These are phyloP conservation scores for Drosophila ustulata DNA, from an alignment of 2,888 invertebrate genomes.

Conservation along the genomic window DNA sequence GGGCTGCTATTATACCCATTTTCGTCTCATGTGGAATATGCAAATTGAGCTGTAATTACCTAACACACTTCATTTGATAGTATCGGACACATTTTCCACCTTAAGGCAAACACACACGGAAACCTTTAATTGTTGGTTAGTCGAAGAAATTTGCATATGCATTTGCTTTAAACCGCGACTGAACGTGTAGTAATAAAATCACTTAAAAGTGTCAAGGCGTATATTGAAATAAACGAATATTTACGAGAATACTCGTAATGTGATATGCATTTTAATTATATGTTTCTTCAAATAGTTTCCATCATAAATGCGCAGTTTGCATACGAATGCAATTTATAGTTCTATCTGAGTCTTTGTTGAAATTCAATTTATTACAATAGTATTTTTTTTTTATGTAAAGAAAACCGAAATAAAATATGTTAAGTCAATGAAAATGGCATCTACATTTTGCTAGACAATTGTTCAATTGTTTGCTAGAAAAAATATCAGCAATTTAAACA, in stretches of 20 bases:
- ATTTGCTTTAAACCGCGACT: conserved; percentile 41
- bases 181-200: conserved; percentile 69
- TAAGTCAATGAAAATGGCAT: too few relatives aligned
- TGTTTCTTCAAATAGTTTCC: too few relatives aligned
- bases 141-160: conserved; percentile 59
- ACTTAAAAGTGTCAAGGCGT: conserved; percentile 65
- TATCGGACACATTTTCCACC: conserved; percentile 35
- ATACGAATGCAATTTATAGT: too few relatives aligned
- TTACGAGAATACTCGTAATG: conserved; percentile 1
- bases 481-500: too few relatives aligned
- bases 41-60: conserved; percentile 71
- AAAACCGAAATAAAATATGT: too few relatives aligned
- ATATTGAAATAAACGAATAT: conserved; percentile 57
- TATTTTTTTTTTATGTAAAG: too few relatives aligned
- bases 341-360: too few relatives aligned
- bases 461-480: too few relatives aligned
- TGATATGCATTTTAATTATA: background rate
- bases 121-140: conserved; percentile 22
- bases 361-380: too few relatives aligned
- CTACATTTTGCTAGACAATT: too few relatives aligned
- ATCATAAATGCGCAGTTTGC: too few relatives aligned
- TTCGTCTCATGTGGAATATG: conserved; percentile 33
- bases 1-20: conserved; percentile 6
- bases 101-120: conserved; percentile 1
- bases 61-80: conserved; percentile 53